phyloP scores from a whole-genome alignment of 2,888 invertebrate genomes.

The Ennomos erosarius region DNA sequence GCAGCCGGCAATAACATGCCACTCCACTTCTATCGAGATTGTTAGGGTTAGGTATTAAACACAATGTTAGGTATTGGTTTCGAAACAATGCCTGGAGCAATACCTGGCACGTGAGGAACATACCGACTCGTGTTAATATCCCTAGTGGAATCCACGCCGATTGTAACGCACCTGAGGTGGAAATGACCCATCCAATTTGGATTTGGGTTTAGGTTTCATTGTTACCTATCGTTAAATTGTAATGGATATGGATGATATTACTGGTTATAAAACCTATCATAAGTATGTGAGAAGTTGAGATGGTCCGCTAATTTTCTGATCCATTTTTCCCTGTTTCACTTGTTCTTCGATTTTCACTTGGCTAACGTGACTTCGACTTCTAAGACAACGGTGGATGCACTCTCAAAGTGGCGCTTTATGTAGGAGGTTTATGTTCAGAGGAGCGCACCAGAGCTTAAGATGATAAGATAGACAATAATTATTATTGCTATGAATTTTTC shows the following conservation, averaged over 20 bases:
- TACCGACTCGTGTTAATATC: conserved; percentile 36
- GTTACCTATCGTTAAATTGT: conserved; percentile 20
- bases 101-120: conserved; percentile 38
- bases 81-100: conserved; percentile 34
- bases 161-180: conserved; percentile 34
- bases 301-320: too few species aligned
- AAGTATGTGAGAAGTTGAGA: too few species aligned
- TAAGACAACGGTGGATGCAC: too few species aligned
- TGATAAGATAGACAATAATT: too few species aligned
- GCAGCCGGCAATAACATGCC: background rate
- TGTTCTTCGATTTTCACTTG: too few species aligned
- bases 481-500: too few species aligned
- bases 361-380: too few species aligned
- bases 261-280: too few species aligned
- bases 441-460: too few species aligned
- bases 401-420: too few species aligned
- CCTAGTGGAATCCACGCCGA: conserved; percentile 25
- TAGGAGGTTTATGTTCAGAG: too few species aligned
- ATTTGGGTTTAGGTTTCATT: conserved; percentile 30
- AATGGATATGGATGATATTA: conserved; percentile 19
- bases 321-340: too few species aligned
- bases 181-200: conserved; percentile 38
- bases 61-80: conserved; percentile 32
- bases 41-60: conserved; percentile 14
- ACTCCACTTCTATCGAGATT: background rate